Evolutionary conservation across 2,888 invertebrate genomes (phyloP), one percentile per base, ranked within the genome.

Genomic region (Athetis lepigone): DNA sequence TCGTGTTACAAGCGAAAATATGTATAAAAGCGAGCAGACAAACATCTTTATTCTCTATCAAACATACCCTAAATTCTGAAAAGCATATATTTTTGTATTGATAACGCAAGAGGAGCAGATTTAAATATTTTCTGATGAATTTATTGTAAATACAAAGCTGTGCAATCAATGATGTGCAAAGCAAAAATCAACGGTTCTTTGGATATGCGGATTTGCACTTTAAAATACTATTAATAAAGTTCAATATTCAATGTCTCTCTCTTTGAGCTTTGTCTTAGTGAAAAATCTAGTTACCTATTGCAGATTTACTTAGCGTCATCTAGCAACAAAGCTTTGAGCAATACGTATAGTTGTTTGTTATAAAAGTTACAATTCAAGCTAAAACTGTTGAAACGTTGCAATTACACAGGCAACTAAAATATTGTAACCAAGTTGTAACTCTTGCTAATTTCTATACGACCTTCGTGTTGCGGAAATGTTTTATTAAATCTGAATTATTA

Each of bases 1-100:
- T 82, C 75, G 76, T 76, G 79, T 62, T 62, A 72, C 81, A 79
- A 82, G 69, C 68, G 68, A 82, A 82, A 78, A 72, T 69, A 63
- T 73, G 81, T 75, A 77, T 76, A 81, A 79, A 78, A 70, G 78
- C 65, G 80, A 81, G 80, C 77, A 77, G 77, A 59, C 75, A 54
- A 47, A 57, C 69, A 49, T 45, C 18, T 57, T 67, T 58, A 60
- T 36, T 57, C 66, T 63, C 33, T 47, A 40, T 1, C 60, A 3
- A 49, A 45, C 76, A 73, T 18, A 50, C 70, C 40, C 27, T 61
- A 64, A 73, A 76, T 58, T 63, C 77, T 76, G 74, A 76, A 64
- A 21, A 43, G 29, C 5, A 6, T 42, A 9, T 11, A 9, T n/a
- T 27, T 13, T 29, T 29, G n/a, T 23, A 19, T 16, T n/a, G 36